A percentile compares a stretch with the other conserved stretches of the same genome.
Conservation (phyloP, 1,140 invertebrate species). For the Drosophila sproati region DNA sequence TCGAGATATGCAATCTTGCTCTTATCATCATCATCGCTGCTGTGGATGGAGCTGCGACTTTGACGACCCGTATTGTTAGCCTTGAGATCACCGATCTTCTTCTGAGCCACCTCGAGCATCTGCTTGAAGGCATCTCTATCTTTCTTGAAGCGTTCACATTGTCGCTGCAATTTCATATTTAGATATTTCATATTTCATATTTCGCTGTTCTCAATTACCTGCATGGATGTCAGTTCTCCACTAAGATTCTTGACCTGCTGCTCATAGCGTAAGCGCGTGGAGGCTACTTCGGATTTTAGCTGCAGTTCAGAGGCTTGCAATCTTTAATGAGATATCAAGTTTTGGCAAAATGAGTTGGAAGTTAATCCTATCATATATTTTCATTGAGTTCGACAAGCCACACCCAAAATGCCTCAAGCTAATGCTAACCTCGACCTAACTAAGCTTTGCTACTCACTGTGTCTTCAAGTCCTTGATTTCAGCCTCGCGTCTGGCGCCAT, state of each 20-base stretch:
- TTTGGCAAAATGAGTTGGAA: not conserved
- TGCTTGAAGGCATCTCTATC: conserved; percentile 96
- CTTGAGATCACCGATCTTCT: conserved; percentile 92
- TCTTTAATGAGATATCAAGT: conserved; percentile 79
- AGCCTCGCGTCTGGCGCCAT: conserved; percentile 89
- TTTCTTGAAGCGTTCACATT: conserved; percentile 89
- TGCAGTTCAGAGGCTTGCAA: conserved; percentile 91
- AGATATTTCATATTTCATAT: no score
- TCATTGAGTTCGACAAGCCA: no score
- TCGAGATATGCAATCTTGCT: conserved; percentile 89
- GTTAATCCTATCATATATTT: no score
- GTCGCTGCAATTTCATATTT: conserved; percentile 53
- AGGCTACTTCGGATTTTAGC: conserved; percentile 92
- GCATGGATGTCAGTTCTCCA: conserved; percentile 93
- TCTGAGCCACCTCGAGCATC: conserved; percentile 94
- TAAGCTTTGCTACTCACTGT: conserved; percentile 82
- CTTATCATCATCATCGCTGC: conserved; percentile 86
- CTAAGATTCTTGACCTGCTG: conserved; percentile 93
- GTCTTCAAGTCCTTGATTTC: conserved; percentile 90
- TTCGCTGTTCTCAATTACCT: conserved; percentile 86
- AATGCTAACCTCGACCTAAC: no score
- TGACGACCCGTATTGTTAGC: conserved; percentile 84
- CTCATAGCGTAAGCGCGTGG: conserved; percentile 95
- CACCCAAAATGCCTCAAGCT: no score
- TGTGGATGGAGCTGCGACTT: conserved; percentile 81